Evolutionary conservation across 2,888 invertebrate genomes (phyloP).

Genomic region (Hemaris fuciformis): DNA sequence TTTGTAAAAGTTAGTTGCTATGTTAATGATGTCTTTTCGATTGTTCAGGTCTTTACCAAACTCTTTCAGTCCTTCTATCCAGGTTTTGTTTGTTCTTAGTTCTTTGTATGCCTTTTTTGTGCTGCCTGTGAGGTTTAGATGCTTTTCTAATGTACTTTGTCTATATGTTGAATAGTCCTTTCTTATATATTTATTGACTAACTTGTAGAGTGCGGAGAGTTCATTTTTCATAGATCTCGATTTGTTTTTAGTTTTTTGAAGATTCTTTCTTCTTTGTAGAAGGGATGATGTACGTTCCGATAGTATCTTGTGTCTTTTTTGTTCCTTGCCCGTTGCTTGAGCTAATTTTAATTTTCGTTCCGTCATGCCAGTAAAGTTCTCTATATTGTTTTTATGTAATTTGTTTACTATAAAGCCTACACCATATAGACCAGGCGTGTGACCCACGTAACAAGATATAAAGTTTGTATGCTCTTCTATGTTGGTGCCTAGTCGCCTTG

Average conservation of each 20-base stretch:
- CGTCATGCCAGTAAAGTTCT: too few relatives aligned
- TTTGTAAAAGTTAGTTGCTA: conserved; percentile 26
- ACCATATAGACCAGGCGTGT: too few relatives aligned
- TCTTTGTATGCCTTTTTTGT: conserved; percentile 20
- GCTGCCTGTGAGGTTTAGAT: conserved; percentile 12
- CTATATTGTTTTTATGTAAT: too few relatives aligned
- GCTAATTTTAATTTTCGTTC: too few relatives aligned
- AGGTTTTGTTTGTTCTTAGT: conserved; percentile 18
- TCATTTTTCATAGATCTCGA: conserved; percentile 20
- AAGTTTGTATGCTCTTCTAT: too few relatives aligned
- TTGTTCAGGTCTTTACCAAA: conserved; percentile 10
- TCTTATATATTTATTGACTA: conserved; percentile 16
- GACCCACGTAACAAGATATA: too few relatives aligned
- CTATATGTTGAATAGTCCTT: conserved; percentile 15
- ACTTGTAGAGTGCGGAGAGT: conserved; percentile 19
- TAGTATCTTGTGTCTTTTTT: conserved; percentile 13
- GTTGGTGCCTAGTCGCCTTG: too few relatives aligned
- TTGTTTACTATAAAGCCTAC: too few relatives aligned
- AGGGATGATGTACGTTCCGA: conserved; percentile 17
- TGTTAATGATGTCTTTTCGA: conserved; percentile 19
- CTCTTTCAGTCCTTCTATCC: conserved; percentile 20
- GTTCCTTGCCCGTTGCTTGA: too few relatives aligned
- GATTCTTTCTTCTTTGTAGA: conserved; percentile 19
- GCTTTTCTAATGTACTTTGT: conserved; percentile 19
- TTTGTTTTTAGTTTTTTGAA: conserved; percentile 23